Conservation (phyloP, 2,888 invertebrate genomes). For the Steinernema carpocapsae region DNA sequence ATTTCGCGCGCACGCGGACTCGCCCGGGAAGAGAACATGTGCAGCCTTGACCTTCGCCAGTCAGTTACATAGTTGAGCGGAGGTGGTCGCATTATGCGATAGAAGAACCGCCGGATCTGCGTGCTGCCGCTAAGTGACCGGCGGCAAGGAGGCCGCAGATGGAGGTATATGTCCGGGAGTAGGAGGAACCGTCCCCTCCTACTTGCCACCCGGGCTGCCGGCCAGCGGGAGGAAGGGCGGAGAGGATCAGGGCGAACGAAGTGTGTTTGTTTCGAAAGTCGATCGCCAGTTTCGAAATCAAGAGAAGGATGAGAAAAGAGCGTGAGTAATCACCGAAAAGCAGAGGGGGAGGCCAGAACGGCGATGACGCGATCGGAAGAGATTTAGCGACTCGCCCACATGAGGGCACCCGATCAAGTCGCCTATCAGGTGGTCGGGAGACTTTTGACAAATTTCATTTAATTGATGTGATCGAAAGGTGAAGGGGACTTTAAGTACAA, state of each 20-base stretch:
- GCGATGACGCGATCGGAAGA: conserved; percentile 10
- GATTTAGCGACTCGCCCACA: not conserved
- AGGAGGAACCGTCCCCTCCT: not conserved
- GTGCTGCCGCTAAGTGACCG: conserved; percentile 7
- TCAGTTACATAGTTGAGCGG: conserved; percentile 4
- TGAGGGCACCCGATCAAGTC: not conserved
- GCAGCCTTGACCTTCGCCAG: conserved; percentile 13
- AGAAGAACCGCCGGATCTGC: not conserved
- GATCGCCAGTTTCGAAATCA: not conserved
- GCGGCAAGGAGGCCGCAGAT: not conserved
- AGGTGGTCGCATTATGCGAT: not conserved
- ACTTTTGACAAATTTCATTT: too few relatives aligned
- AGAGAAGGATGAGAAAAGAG: not conserved
- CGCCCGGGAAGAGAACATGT: not conserved
- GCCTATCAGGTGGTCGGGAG: too few relatives aligned
- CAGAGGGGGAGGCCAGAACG: not conserved
- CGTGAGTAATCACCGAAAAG: conserved; percentile 16
- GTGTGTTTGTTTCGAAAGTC: conserved; percentile 28
- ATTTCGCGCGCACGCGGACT: conserved; percentile 13
- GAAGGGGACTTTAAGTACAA: too few relatives aligned
- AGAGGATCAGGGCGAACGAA: not conserved
- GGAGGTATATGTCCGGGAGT: not conserved
- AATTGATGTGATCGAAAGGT: too few relatives aligned
- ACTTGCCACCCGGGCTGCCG: not conserved
- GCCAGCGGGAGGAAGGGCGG: not conserved